phyloP scores from a whole-genome alignment of 2,113 vertebrate species.

The Melanocharis versteri region DNA sequence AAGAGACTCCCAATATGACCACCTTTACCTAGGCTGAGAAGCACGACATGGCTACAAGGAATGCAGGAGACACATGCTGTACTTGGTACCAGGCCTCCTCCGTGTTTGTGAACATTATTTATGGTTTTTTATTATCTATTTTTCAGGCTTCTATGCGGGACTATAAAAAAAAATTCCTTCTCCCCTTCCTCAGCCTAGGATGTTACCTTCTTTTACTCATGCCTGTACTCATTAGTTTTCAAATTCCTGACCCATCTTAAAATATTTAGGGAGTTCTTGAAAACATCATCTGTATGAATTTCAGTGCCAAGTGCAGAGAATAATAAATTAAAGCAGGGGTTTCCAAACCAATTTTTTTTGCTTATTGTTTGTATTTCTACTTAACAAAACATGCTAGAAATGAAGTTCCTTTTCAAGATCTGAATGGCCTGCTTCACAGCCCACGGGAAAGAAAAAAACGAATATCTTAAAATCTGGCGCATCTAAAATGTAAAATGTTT shows the following conservation, averaged over 20 bases:
- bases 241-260: slow-evolving; percentile 5
- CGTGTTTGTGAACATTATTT: neutral
- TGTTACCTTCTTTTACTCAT: neutral
- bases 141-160: neutral
- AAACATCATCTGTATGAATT: neutral
- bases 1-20: neutral
- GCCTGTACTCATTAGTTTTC: neutral
- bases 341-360: neutral
- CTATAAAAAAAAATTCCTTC: neutral
- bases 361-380: neutral
- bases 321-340: neutral
- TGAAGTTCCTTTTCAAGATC: neutral
- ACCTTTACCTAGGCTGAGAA: neutral
- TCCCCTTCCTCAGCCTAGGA: neutral
- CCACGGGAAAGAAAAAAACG: neutral
- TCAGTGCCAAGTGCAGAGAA: neutral
- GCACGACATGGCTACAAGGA: neutral
- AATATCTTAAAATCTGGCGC: neutral
- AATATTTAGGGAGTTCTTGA: slow-evolving; percentile 29
- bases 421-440: neutral
- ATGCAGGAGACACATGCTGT: neutral
- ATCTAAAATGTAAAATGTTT: neutral
- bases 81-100: neutral
- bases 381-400: neutral
- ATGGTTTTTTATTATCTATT: neutral